Evolutionary conservation across 2,888 invertebrate species (phyloP), one percentile per base, ranked within the genome.

Genomic region (Griposia aprilina): DNA sequence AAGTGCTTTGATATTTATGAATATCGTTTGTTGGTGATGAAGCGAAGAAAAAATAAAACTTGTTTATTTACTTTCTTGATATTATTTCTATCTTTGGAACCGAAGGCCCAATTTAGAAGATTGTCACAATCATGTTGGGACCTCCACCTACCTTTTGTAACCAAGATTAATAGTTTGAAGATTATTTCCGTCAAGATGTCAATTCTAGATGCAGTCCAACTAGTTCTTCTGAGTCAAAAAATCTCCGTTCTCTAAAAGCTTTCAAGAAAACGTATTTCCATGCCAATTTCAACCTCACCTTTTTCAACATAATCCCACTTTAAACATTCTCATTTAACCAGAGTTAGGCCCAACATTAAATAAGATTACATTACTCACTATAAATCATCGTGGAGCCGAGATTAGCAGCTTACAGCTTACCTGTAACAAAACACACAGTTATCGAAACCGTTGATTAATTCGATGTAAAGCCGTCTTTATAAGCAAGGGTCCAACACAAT

Each of bases 391-490:
- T 30, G 68, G 63, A 65, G 70, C 71, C 67, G 78, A 78, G 89
- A 87, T 89, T 85, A 84, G 60, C 78, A 59, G 74, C 77, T 89
- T 84, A 88, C 78, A 59, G 74, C 76, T 88, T 89, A 88, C 88
- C 88, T 88, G 88, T 57, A 88, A 89, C 88, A 88, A 88, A 86
- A 87, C 81, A 81, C 78, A 85, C 85, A 85, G 77, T 82, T 88
- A 87, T 80, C 68, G 74, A 82, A 80, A 85, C 60, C 67, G 76
- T 79, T 82, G 87, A 86, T 82, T 87, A 82, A 87, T 87, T 81
- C 66, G n/a, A 68, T 36, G 70, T 70, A 70, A 87, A 84, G 59
- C 85, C 76, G 2, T 30, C 45, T 45, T 72, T 74, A 81, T 78
- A 62, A 76, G 86, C 81, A 62, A 76, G 86, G 84, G 84, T 84